Percentiles rank a stretch among this genome's conserved stretches.
These are phyloP conservation scores for Nestor notabilis DNA, from an alignment of 2,113 vertebrate genomes.

Conservation along the genomic window DNA sequence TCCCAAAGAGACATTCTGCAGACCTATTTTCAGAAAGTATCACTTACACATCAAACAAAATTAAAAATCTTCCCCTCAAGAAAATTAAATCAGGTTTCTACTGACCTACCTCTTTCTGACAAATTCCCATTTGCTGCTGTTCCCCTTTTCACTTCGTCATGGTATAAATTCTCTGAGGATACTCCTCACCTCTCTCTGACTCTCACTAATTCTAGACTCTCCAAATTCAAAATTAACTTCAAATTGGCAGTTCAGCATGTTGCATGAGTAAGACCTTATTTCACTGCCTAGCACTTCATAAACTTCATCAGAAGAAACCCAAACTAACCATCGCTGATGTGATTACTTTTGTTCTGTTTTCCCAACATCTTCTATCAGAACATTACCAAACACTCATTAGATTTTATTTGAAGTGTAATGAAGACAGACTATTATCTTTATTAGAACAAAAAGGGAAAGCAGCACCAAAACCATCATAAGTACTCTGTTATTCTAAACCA, in stretches of 20 bases:
- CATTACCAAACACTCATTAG: slow-evolving; percentile 27
- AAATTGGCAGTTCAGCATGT: slow-evolving; percentile 13
- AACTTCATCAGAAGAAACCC: slow-evolving; percentile 36
- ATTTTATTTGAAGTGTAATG: slow-evolving; percentile 28
- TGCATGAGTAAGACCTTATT: slow-evolving; percentile 8
- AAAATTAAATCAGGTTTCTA: neutral
- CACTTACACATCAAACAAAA: neutral
- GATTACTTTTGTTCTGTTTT: slow-evolving; percentile 34
- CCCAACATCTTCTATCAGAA: neutral
- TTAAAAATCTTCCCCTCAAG: neutral
- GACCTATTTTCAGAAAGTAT: neutral
- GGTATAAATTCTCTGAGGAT: neutral
- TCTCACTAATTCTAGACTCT: neutral
- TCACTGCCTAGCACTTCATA: slow-evolving; percentile 20
- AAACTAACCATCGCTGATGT: neutral
- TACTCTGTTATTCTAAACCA: neutral
- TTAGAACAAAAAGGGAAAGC: slow-evolving; percentile 16
- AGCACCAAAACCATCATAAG: neutral
- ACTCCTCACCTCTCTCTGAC: neutral
- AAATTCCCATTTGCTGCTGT: neutral
- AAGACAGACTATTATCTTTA: slow-evolving; percentile 7
- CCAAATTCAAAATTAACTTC: neutral
- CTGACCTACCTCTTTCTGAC: neutral
- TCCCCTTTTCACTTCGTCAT: neutral
- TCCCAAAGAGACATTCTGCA: neutral